Evolutionary conservation across 2,888 invertebrate species (phyloP).

Genomic region (Cheilosia soror): DNA sequence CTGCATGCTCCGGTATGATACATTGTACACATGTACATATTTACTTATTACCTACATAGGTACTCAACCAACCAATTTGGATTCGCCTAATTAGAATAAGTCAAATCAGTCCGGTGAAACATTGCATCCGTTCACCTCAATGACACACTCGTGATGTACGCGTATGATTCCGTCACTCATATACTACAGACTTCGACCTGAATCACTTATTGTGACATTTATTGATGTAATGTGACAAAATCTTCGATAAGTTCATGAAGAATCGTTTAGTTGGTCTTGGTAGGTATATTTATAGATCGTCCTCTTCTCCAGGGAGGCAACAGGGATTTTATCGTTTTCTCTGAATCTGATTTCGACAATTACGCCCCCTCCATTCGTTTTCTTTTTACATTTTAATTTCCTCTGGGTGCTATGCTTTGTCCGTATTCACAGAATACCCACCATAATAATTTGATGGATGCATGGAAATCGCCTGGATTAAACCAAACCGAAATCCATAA

Average conservation of each 20-base stretch:
- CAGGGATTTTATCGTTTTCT: constrained; percentile 17
- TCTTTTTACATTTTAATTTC: constrained; percentile 42
- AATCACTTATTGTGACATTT: constrained; percentile 65
- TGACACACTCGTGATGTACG: constrained; percentile 28
- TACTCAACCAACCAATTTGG: no score
- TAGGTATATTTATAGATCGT: constrained; percentile 10
- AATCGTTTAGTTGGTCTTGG: constrained; percentile 36
- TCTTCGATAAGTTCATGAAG: constrained; percentile 69
- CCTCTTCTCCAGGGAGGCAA: constrained; percentile 28
- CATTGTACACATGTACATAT: no score
- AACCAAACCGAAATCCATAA: constrained; percentile 47
- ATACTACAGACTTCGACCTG: constrained; percentile 22
- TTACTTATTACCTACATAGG: no score
- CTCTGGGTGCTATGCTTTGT: constrained; percentile 59
- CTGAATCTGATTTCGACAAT: constrained; percentile 63
- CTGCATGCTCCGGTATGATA: no score
- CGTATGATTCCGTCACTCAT: constrained; percentile 36
- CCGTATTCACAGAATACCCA: constrained; percentile 55
- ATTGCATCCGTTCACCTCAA: constrained; percentile 40
- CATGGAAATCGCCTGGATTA: constrained; percentile 55
- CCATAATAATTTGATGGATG: constrained; percentile 68
- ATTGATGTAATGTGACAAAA: constrained; percentile 73
- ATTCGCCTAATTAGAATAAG: neutral
- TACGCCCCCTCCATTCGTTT: constrained; percentile 49
- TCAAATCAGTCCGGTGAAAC: constrained; percentile 13